These are phyloP conservation scores for Melanaphis sacchari DNA, from an alignment of 1,140 invertebrate species.

Conservation along the genomic window DNA sequence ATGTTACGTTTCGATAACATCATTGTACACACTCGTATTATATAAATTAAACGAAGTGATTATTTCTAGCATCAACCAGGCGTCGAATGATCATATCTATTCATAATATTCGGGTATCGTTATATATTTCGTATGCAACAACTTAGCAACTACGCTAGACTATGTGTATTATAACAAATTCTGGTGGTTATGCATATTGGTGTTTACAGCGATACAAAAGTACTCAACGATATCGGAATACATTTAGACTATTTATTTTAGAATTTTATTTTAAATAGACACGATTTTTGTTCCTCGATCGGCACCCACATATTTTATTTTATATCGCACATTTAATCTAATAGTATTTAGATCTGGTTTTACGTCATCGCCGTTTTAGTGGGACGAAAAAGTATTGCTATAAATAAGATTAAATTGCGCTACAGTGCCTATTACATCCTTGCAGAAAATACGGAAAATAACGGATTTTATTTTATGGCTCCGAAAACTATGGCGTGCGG, in stretches of 20 bases:
- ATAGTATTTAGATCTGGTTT: background rate
- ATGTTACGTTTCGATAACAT: background rate
- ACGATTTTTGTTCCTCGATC: no score
- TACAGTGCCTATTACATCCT: no score
- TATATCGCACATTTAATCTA: background rate
- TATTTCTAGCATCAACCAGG: background rate
- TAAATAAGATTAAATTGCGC: constrained; percentile 24
- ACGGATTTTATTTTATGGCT: constrained; percentile 17
- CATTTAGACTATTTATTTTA: background rate
- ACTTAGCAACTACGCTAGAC: no score
- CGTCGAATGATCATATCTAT: background rate
- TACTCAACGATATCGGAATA: background rate
- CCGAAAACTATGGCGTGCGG: background rate
- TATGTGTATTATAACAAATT: no score
- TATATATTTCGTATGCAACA: background rate
- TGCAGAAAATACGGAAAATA: background rate
- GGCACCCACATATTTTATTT: background rate
- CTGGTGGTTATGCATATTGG: no score
- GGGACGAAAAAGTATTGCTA: background rate
- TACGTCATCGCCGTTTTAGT: no score
- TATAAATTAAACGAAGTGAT: background rate
- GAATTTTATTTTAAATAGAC: no score
- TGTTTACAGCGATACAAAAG: no score
- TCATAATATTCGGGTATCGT: background rate
- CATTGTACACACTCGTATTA: background rate